Percentiles rank a stretch among this genome's conserved stretches.
These are phyloP conservation scores for Hirtodrosophila trivittata DNA, from an alignment of 2,888 invertebrate genomes.

Conservation along the genomic window DNA sequence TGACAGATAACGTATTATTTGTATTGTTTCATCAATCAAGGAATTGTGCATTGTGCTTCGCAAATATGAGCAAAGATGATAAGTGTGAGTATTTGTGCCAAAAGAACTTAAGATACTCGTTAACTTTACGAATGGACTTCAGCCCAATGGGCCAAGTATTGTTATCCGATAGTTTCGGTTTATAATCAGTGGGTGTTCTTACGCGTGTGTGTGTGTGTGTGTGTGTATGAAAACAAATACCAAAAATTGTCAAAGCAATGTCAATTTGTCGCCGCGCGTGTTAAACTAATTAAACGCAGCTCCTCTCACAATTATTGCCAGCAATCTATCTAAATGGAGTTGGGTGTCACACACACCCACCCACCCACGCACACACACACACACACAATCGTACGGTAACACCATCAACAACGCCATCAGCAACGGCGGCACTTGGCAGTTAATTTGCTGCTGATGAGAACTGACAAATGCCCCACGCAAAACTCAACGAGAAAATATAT, in stretches of 20 bases:
- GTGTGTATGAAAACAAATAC: slow-evolving; percentile 1
- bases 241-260: slow-evolving; percentile 35
- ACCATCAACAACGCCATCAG: slow-evolving; percentile 9
- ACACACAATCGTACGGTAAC: not conserved
- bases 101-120: slow-evolving; percentile 9
- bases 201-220: not conserved
- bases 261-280: slow-evolving; percentile 51
- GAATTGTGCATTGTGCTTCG: slow-evolving; percentile 23
- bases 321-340: slow-evolving; percentile 22
- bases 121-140: slow-evolving; percentile 44
- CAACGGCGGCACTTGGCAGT: slow-evolving; percentile 36
- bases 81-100: slow-evolving; percentile 75
- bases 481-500: not conserved
- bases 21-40: slow-evolving; percentile 22
- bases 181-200: not conserved
- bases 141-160: slow-evolving; percentile 1
- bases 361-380: not conserved
- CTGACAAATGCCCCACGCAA: slow-evolving; percentile 44
- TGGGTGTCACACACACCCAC: not conserved
- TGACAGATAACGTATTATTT: slow-evolving; percentile 14
- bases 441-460: slow-evolving; percentile 60
- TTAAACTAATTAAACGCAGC: slow-evolving; percentile 67
- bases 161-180: not conserved
- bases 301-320: slow-evolving; percentile 44
- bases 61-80: slow-evolving; percentile 82